phyloP scores from a whole-genome alignment of 2,888 invertebrate species.

The Noctua fimbriata region DNA sequence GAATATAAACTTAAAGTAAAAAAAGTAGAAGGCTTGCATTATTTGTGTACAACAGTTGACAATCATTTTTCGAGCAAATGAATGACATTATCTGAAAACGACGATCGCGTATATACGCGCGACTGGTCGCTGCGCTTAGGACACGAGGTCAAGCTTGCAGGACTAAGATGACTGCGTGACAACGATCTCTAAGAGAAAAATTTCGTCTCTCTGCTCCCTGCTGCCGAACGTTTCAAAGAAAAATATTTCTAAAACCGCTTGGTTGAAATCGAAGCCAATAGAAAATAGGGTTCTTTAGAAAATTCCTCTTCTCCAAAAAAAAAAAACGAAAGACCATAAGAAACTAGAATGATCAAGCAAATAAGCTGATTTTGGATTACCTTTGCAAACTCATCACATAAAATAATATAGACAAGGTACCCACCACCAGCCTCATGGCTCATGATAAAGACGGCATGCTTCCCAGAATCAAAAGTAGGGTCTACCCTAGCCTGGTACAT shows the following conservation, averaged over 20 bases:
- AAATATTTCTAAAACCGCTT: not conserved
- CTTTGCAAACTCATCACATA: no score
- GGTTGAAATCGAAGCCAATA: not conserved
- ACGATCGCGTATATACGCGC: not conserved
- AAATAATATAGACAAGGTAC: conserved; percentile 31
- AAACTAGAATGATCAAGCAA: not conserved
- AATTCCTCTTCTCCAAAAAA: no score
- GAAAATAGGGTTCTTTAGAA: no score
- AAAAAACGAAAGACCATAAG: no score
- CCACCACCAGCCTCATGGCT: conserved; percentile 85
- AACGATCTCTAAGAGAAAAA: not conserved
- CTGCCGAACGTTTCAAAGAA: not conserved
- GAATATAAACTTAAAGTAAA: not conserved
- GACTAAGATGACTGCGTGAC: not conserved
- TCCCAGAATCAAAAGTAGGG: conserved; percentile 86
- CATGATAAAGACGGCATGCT: conserved; percentile 83
- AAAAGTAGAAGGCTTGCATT: not conserved
- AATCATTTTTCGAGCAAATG: not conserved
- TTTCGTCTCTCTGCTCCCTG: not conserved
- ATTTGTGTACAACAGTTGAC: not conserved
- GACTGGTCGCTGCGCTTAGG: not conserved
- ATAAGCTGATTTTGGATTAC: not conserved
- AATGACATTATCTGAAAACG: not conserved
- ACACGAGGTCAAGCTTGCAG: not conserved
- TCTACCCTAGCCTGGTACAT: conserved; percentile 86